Evolutionary conservation across 1,140 invertebrate genomes (phyloP).

Genomic region (Diprion similis): DNA sequence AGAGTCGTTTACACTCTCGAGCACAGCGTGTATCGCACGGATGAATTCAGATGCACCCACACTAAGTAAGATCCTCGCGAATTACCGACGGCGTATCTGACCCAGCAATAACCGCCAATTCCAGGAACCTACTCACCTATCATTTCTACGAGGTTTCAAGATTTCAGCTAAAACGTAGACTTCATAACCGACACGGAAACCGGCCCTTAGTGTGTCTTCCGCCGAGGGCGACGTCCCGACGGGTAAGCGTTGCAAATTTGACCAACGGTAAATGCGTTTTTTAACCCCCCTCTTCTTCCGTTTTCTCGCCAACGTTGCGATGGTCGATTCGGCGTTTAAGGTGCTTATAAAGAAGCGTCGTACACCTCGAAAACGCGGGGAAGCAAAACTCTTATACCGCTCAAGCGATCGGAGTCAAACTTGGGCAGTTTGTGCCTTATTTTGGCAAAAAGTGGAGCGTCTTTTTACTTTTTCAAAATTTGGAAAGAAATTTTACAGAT

Average conservation of each 20-base stretch:
- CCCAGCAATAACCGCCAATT: constrained; percentile 1
- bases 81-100: not conserved
- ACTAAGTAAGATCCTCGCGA: not conserved
- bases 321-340: too few species aligned
- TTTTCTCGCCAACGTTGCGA: too few species aligned
- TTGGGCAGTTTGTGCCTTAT: too few species aligned
- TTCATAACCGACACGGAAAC: not conserved
- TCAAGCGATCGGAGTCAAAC: too few species aligned
- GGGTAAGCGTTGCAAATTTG: not conserved
- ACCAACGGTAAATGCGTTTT: not conserved
- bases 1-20: not conserved
- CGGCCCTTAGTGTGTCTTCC: not conserved
- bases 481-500: too few species aligned
- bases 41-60: not conserved
- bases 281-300: too few species aligned
- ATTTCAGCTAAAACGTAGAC: not conserved
- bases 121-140: not conserved
- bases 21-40: not conserved
- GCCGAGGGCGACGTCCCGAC: not conserved
- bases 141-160: not conserved
- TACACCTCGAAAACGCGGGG: too few species aligned
- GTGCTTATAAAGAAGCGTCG: too few species aligned
- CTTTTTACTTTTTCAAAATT: too few species aligned
- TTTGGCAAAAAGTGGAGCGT: too few species aligned
- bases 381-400: too few species aligned